These are phyloP conservation scores for Argya squamiceps DNA, from an alignment of 2,797 vertebrate species.

Conservation along the genomic window DNA sequence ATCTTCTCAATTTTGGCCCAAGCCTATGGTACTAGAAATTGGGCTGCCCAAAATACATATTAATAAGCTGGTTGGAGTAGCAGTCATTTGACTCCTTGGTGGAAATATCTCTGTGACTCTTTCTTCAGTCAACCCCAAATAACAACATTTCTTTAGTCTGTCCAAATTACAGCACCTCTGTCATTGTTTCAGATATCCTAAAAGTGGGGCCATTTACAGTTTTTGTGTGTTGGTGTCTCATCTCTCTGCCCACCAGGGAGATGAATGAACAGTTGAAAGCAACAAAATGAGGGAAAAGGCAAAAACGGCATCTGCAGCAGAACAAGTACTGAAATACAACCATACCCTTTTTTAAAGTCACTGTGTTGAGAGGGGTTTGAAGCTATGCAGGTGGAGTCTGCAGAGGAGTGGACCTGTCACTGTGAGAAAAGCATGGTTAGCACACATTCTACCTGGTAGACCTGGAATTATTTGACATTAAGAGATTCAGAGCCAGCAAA, in stretches of 20 bases:
- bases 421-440: background rate
- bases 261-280: background rate
- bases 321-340: background rate
- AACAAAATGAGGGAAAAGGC: background rate
- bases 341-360: background rate
- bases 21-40: background rate
- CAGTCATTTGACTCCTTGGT: background rate
- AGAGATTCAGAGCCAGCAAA: background rate
- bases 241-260: background rate
- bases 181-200: background rate
- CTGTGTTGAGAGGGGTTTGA: background rate
- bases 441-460: rapidly evolving
- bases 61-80: background rate
- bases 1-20: background rate
- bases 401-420: background rate
- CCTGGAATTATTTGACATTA: background rate
- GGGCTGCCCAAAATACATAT: background rate
- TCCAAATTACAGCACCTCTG: background rate
- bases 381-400: background rate
- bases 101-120: background rate
- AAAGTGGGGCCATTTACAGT: background rate
- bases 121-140: background rate
- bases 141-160: background rate
- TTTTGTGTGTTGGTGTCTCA: background rate
- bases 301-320: background rate